Base-by-base conservation (phyloP, 1,140 invertebrate genomes). In the Lordiphosa stackelbergi region DNA sequence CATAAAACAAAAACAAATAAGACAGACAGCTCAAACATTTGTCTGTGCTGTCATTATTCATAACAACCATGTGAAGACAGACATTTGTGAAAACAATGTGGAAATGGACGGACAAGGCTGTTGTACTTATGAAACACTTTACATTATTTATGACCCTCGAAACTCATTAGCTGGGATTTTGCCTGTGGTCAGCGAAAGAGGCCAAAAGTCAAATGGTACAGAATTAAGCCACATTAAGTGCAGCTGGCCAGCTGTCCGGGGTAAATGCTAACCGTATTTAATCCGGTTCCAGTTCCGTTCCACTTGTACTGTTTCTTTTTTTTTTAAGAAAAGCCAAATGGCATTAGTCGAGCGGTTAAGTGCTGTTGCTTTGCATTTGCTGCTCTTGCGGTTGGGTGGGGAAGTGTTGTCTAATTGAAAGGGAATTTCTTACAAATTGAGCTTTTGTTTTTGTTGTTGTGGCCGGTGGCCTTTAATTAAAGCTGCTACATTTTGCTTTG, bases 211-310 rank as follows among this genome's bases (percentile, higher is more conserved):
- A 13, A 1, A 66, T 35, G 34, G 48, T 42, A 54, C 28, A 31
- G 28, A 31, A 8, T 78, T 41, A 11, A 42, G 36, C 54, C 52
- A 57, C 69, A 77, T 77, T 73, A 78, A 69, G 38, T 55, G 59
- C 73, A 77, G 69, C 73, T 73, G 73, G 46, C 52, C 73, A 77
- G 69, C 73, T 73, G 73, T 56, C 52, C 40, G 43, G 43, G n/a
- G 35, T n/a, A 66, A 54, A 66, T 64, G 49, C 60, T 19, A 19
- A 37, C 28, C 38, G 34, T 37, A 61, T 36, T 49, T 55, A 51
- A 65, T 54, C 36, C 37, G 34, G 36, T 11, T 24, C 48, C 36
- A 55, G 22, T 40, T 53, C 47, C 37, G 55, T 31, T 52, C 43
- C 65, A 53, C 34, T 66, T 58, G 43, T 24, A 43, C 31, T n/a